Percentiles rank a stretch among this genome's conserved stretches.
Conservation (phyloP, 2,797 vertebrate species). For the Alexandromys oeconomus region DNA sequence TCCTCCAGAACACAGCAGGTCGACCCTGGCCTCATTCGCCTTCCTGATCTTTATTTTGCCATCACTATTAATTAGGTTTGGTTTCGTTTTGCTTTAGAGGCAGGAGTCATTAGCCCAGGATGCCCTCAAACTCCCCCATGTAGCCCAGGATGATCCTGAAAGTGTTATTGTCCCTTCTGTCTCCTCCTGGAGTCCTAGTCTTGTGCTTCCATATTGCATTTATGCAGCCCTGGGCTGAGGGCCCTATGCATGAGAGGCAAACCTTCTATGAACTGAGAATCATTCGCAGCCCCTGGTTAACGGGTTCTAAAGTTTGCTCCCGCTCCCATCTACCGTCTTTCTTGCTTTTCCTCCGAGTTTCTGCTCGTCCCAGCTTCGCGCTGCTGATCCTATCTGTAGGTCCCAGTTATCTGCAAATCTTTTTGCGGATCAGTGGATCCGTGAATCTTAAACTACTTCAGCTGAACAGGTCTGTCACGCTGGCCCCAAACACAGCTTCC, state of each 20-base stretch:
- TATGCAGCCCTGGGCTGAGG: background rate
- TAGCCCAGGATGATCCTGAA: background rate
- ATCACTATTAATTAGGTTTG: background rate
- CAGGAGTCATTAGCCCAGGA: background rate
- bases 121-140: background rate
- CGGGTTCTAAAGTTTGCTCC: background rate
- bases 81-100: background rate
- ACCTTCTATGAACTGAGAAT: background rate
- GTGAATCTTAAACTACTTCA: background rate
- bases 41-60: slow-evolving; percentile 5
- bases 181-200: background rate
- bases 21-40: background rate
- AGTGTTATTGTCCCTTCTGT: background rate
- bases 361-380: background rate
- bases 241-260: background rate
- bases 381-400: background rate
- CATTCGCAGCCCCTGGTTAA: background rate
- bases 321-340: background rate
- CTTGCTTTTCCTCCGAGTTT: slow-evolving; percentile 57
- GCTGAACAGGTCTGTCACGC: background rate
- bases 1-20: background rate
- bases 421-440: background rate
- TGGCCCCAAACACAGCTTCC: background rate
- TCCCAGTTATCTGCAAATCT: background rate
- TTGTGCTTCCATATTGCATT: background rate